Percentiles rank a stretch among this genome's conserved stretches.
Evolutionary conservation across 2,888 invertebrate species (phyloP).

Genomic region (Liodrosophila aerea): DNA sequence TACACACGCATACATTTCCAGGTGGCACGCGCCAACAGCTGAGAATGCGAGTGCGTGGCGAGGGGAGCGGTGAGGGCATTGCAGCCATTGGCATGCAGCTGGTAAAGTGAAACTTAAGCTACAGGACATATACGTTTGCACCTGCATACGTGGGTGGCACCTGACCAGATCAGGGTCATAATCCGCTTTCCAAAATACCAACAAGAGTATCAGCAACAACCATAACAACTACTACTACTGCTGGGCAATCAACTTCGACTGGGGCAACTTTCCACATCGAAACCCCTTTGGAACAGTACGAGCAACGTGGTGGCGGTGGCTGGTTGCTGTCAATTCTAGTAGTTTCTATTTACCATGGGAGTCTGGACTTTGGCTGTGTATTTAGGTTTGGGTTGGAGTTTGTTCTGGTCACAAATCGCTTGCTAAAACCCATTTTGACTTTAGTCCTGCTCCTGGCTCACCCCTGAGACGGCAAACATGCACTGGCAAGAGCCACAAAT

Average conservation of each 20-base stretch:
- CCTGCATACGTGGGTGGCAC: constrained; percentile 36
- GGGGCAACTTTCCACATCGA: constrained; percentile 39
- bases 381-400: constrained; percentile 13
- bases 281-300: constrained; percentile 4
- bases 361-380: constrained; percentile 4
- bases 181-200: constrained; percentile 63
- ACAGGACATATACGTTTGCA: constrained; percentile 16
- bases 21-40: constrained; percentile 1
- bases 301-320: not conserved
- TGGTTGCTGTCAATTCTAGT: constrained; percentile 24
- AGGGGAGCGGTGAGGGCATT: not conserved
- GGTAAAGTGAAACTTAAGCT: constrained; percentile 72
- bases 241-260: constrained; percentile 46
- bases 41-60: not conserved
- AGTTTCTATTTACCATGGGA: constrained; percentile 30
- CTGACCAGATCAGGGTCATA: constrained; percentile 74
- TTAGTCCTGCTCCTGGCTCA: constrained; percentile 31
- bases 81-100: constrained; percentile 60
- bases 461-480: constrained; percentile 28
- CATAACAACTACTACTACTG: constrained; percentile 14
- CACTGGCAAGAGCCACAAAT: constrained; percentile 52
- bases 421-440: constrained; percentile 66
- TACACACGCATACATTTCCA: not conserved
- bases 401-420: constrained; percentile 63
- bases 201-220: constrained; percentile 18